Evolutionary conservation across 2,888 invertebrate species (phyloP), one percentile per base, ranked within the genome.

Genomic region (Xanthia icteritia): DNA sequence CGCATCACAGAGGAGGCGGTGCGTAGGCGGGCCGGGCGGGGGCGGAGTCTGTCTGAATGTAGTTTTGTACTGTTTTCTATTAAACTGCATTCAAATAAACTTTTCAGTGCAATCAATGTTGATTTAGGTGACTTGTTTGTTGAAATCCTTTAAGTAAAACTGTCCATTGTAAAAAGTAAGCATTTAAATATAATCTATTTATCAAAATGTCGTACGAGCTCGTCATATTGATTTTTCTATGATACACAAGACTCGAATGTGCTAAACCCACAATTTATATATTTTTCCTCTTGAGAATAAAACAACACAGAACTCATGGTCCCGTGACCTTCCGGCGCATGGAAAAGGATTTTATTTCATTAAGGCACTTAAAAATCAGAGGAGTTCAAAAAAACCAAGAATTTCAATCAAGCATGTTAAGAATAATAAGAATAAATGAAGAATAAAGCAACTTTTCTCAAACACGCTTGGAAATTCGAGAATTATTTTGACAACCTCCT

Each of bases 1-100:
- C 23, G 27, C 27, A 56, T 48, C 23, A 23, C 11, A 0, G 11
- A 56, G 63, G 15, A 63, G 72, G 70, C 58, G 82, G 74, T 69
- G 45, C 70, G 23, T 48, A 71, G 48, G 67, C 48, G 60, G 60
- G 31, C 23, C 15, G 54, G 15, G 56, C 20, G 54, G 15, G 56
- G 82, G 73, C 67, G 73, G 78, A 61, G 82, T 23, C 45, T 61
- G 3, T 23, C 23, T 36, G 45, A 54, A 63, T 51, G 1, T n/a
- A 31, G 39, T 63, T 5, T 36, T 60, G 39, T 39, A n/a, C 23
- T n/a, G n/a, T n/a, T n/a, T n/a, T n/a, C n/a, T n/a, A n/a, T n/a
- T n/a, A n/a, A n/a, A n/a, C n/a, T 31, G 5, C 6, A 64, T 63
- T 42, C 13, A 58, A 58, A 64, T 5, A 58, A 58, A 73, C n/a